Percentiles rank a stretch among this genome's conserved stretches.
Evolutionary conservation across 2,797 vertebrate genomes (phyloP).

Genomic region (Xiphorhynchus erythropygius): DNA sequence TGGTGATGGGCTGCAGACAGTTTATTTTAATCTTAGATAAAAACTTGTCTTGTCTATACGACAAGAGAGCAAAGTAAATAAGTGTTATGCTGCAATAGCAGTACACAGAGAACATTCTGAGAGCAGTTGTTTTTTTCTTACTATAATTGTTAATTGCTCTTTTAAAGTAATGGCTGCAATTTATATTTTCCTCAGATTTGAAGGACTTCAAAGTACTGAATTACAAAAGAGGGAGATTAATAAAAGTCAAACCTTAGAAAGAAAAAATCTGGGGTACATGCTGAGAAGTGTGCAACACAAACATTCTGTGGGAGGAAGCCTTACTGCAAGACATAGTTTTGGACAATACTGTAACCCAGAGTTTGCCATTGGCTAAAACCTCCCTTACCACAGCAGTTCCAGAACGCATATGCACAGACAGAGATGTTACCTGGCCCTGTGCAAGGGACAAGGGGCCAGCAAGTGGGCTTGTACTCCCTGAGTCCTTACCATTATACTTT

Average conservation of each 20-base stretch:
- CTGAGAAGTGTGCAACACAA: neutral
- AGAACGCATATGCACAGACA: neutral
- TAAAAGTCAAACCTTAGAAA: neutral
- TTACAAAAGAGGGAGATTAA: neutral
- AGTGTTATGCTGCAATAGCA: neutral
- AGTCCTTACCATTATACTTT: neutral
- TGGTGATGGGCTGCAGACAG: neutral
- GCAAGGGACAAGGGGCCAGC: neutral
- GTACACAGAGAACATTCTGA: neutral
- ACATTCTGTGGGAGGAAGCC: neutral
- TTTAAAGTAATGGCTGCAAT: neutral
- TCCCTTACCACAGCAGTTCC: neutral
- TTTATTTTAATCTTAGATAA: neutral
- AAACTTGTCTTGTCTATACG: neutral
- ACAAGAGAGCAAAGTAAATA: neutral
- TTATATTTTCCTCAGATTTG: neutral
- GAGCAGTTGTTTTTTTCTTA: neutral
- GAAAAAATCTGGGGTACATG: neutral
- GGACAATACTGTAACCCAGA: neutral
- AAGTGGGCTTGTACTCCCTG: rapidly evolving
- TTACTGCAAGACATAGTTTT: neutral
- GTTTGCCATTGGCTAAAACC: neutral
- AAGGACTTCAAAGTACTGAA: neutral
- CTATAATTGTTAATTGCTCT: neutral
- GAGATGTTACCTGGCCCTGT: neutral